Evolutionary conservation across 1,140 invertebrate genomes (phyloP), one percentile per base, ranked within the genome.

Genomic region (Palaemon carinicauda): DNA sequence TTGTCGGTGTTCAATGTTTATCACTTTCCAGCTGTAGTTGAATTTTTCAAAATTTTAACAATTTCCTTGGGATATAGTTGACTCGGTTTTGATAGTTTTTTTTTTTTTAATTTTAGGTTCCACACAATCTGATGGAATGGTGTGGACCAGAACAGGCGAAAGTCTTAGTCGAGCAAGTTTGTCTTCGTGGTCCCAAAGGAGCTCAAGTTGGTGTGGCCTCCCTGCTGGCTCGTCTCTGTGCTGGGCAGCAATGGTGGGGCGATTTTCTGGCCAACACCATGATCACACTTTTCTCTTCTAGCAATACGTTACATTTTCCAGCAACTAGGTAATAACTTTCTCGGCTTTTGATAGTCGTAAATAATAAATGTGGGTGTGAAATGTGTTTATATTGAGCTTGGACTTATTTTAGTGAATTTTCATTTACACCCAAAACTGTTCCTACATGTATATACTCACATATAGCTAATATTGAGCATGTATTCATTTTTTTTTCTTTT

Each of bases 171-270:
- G 93, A 95, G 90, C 93, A 93, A 86, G 91, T 94, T 71, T 95
- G 95, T 91, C 93, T 96, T 3, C 92, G 93, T 90, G 91, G 93
- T 41, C 92, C 92, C 54, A 93, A 93, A 51, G 93, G 94, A 83
- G 92, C 95, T 33, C 96, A 96, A 90, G 93, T 96, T 9, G 92
- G 94, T 29, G 93, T 94, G 24, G 96, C 95, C 10, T 95, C 96
- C 33, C 92, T 98, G 83, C 91, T 97, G 89, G 95, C 96, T 31
- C 94, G 95, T 51, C 94, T 96, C 89, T 97, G 96, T 91, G 95
- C 94, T 74, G 93, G 94, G 82, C 94, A 95, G 90, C 92, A 93
- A 1, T 98, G 96, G 96, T 98, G 96, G 96, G 97, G 97, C 17
- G 94, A 95, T 83, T 97, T 97, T 90, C 92, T 98, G 5, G 95